A percentile compares a stretch with the other conserved stretches of the same genome.
Evolutionary conservation across 2,113 vertebrate species (phyloP).

Genomic region (Neopipo cinnamomea): DNA sequence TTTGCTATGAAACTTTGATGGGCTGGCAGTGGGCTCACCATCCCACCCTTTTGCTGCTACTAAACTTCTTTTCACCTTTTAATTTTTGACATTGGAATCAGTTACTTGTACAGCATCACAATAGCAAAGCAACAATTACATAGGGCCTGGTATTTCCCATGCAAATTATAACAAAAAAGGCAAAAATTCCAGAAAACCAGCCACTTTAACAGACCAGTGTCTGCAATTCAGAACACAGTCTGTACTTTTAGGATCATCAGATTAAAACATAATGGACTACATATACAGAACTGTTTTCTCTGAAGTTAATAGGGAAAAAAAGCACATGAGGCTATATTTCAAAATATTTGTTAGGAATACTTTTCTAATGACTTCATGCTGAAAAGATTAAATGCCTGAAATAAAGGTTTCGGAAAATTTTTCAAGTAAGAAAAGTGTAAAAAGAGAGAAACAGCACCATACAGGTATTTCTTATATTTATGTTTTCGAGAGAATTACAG

Average conservation of each 20-base stretch:
- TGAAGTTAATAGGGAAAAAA: constrained; percentile 43
- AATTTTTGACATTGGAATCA: constrained; percentile 71
- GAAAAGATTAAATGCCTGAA: constrained; percentile 48
- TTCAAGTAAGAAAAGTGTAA: not conserved
- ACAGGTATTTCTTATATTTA: constrained; percentile 8
- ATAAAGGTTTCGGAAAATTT: constrained; percentile 41
- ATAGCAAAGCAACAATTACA: constrained; percentile 69
- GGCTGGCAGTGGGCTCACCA: constrained; percentile 57
- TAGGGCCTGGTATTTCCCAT: constrained; percentile 65
- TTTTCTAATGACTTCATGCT: constrained; percentile 56
- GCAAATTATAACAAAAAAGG: constrained; percentile 59
- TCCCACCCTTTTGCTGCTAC: constrained; percentile 51
- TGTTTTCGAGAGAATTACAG: constrained; percentile 31
- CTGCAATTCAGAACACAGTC: constrained; percentile 56
- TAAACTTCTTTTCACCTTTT: constrained; percentile 67
- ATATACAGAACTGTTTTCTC: not conserved
- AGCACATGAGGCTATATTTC: constrained; percentile 42
- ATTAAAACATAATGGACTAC: constrained; percentile 55
- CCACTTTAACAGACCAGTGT: constrained; percentile 38
- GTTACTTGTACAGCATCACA: constrained; percentile 49
- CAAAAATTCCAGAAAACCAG: constrained; percentile 38
- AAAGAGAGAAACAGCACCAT: not conserved
- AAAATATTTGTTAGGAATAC: constrained; percentile 55
- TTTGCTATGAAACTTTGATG: constrained; percentile 68
- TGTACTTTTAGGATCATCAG: constrained; percentile 51